Evolutionary conservation across 2,797 vertebrate genomes (phyloP).

Genomic region (Argya squamiceps): DNA sequence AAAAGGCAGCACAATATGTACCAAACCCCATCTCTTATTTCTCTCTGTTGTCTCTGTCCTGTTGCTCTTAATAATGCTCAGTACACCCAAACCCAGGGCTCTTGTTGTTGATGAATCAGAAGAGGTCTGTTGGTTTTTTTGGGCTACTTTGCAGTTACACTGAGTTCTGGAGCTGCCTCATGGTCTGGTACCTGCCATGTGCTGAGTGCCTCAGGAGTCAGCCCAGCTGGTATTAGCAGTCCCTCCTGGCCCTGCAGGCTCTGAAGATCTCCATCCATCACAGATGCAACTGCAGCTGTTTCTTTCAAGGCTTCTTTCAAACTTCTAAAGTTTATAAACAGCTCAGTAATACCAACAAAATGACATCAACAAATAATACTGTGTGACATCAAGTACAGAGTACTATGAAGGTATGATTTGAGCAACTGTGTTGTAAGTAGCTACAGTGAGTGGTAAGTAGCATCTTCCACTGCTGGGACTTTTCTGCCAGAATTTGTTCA

Average conservation of each 20-base stretch:
- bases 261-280: background rate
- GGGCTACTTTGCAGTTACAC: background rate
- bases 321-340: background rate
- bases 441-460: background rate
- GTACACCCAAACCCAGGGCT: background rate
- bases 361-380: background rate
- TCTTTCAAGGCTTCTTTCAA: background rate
- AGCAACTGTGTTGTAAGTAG: background rate
- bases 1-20: accelerated
- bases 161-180: background rate
- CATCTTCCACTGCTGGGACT: background rate
- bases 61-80: background rate
- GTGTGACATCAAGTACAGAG: background rate
- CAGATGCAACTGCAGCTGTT: background rate
- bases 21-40: background rate
- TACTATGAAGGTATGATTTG: background rate
- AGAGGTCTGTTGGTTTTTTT: background rate
- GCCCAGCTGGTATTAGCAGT: accelerated
- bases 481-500: background rate
- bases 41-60: background rate
- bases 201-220: background rate
- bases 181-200: background rate
- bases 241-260: background rate
- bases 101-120: background rate
- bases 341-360: background rate